Base-by-base conservation (phyloP, 1,140 invertebrate genomes). In the Hyphantria cunea region DNA sequence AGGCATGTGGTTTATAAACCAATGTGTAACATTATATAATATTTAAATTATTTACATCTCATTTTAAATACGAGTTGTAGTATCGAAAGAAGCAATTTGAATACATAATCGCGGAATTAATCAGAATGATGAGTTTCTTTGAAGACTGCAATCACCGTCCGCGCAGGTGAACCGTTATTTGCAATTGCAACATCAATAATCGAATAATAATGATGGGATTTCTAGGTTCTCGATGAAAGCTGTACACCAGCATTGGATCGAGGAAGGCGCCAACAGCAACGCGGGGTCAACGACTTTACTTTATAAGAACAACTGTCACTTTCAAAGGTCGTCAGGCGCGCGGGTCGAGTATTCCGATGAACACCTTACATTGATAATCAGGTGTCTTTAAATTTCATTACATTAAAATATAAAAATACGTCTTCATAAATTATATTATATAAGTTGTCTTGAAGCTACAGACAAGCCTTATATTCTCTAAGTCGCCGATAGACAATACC, bases 261-360 rank as follows among this genome's bases (percentile, higher is more conserved):
- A 66, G 69, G 70, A 72, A 76, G 75, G 70, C 76, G 72, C 65
- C 72, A 68, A 66, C 66, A 56, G 69, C 63, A 73, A 42, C 31
- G 53, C 33, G 70, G 82, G 67, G 82, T 87, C 83, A 82, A 75
- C 72, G 84, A 82, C 84, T 65, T 74, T 51, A 66, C 72, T 63
- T 64, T 73, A 72, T 70, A 71, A 73, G 80, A 84, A 75, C 84
- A 49, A 86, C 82, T 86, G 82, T 87, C 86, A 85, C 84, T 87
- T 89, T 87, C 84, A 89, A 86, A 87, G 86, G 84, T 87, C 82
- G 79, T 49, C 66, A 62, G 68, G 67, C 67, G 72, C 66, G 67
- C 70, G 76, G 72, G 71, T 72, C 73, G 64, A 59, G 51, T 51
- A 37, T 42, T 32, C 37, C 37, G 47, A 15, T 50, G 47, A 42